Base-by-base conservation (phyloP, 2,113 vertebrate genomes). In the Geothlypis trichas region DNA sequence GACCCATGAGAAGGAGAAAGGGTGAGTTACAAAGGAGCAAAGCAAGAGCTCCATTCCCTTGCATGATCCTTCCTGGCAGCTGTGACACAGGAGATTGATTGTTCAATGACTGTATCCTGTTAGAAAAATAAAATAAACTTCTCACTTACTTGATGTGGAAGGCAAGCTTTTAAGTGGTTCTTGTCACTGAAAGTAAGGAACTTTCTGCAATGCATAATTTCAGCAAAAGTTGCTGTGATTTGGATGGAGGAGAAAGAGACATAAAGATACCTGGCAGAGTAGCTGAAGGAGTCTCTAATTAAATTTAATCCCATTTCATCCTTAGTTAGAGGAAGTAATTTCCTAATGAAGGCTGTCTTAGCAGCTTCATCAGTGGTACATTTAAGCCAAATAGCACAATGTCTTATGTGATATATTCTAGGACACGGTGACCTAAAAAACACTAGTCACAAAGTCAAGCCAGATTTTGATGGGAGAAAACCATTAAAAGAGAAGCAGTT, bases 11-110 rank as follows among this genome's bases (percentile, higher is more conserved):
- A 18, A 68, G 30, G 14, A 59, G 47, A 30, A 26, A 26, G 37
- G 52, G 26, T 9, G 42, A 68, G 16, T 14, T 22, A 10, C 3
- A 0, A 0, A 30, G 58, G 35, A 41, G 8, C 3, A 0, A 0
- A 30, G 58, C 33, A 41, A 27, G 28, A 81, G 19, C 5, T 35
- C 15, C 30, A 1, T 13, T 33, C 14, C 51, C 41, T 35, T 23
- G 12, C 73, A n/a, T 2, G 8, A 59, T 18, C 16, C 26, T 65
- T 63, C 35, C 42, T 28, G 37, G 23, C 21, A 66, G n/a, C 27
- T 42, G 3, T 1, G 1, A 15, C 30, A 27, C 21, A 44, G 35
- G 14, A 58, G 47, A 18, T 0, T 16, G n/a, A 28, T n/a, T 2
- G 0, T 28, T 68, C 66, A 33, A 6, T 0, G 0, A 33, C n/a